phyloP scores from a whole-genome alignment of 1,140 invertebrate genomes.

The Anagrus nilaparvatae region DNA sequence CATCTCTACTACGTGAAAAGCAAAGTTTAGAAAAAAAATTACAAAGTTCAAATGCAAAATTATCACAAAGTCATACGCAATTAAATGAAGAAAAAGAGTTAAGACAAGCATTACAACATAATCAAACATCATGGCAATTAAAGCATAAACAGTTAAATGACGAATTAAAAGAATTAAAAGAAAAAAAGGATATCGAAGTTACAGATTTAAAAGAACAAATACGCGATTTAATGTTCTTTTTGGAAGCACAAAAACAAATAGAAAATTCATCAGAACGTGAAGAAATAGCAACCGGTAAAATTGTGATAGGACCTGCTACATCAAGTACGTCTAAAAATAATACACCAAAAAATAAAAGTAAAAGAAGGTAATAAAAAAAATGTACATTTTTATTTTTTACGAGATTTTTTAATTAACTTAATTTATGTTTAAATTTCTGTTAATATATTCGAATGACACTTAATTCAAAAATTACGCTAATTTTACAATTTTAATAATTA shows the following conservation, averaged over 20 bases:
- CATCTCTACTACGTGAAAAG: conserved; percentile 51
- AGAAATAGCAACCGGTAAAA: conserved; percentile 60
- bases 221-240: conserved; percentile 90
- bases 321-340: conserved; percentile 11
- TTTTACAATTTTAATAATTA: too few species aligned
- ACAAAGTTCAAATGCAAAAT: conserved; percentile 46
- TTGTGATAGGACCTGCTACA: conserved; percentile 48
- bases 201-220: conserved; percentile 82
- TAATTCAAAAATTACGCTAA: too few species aligned
- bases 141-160: conserved; percentile 56
- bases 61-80: conserved; percentile 50
- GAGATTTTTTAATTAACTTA: too few species aligned
- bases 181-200: conserved; percentile 60
- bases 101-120: conserved; percentile 61
- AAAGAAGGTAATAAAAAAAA: conserved; percentile 17
- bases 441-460: too few species aligned
- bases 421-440: too few species aligned
- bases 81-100: conserved; percentile 70
- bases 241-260: conserved; percentile 73
- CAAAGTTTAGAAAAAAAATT: conserved; percentile 56
- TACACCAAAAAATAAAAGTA: conserved; percentile 18
- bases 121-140: conserved; percentile 68
- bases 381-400: too few species aligned
- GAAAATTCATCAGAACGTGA: conserved; percentile 51
- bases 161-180: conserved; percentile 46